Percentiles rank a stretch among this genome's conserved stretches.
phyloP scores from a whole-genome alignment of 2,797 vertebrate genomes.

The Gymnocypris eckloni region DNA sequence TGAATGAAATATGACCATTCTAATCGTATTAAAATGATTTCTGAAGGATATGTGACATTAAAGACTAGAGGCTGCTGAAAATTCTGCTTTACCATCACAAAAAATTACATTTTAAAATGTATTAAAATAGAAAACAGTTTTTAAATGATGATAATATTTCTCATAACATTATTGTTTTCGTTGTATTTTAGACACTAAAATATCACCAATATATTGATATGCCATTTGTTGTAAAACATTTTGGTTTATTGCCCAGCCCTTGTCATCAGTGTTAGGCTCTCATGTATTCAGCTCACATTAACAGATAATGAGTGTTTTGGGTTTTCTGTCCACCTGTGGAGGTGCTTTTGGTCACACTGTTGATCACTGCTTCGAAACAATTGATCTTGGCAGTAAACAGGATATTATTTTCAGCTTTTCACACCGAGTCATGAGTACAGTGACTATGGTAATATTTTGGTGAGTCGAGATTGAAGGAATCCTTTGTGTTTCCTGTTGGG shows the following conservation, averaged over 20 bases:
- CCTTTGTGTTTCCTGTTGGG: neutral
- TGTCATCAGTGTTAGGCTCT: neutral
- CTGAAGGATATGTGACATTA: neutral
- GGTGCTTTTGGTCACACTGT: conserved; percentile 67
- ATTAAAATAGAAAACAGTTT: neutral
- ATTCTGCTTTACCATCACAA: neutral
- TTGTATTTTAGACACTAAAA: neutral
- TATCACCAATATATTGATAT: neutral
- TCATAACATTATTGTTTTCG: neutral
- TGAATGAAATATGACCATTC: too few species aligned
- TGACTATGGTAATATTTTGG: conserved; percentile 13
- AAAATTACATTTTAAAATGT: neutral
- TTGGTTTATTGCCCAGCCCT: neutral
- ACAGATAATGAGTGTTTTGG: conserved; percentile 9
- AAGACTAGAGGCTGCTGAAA: neutral
- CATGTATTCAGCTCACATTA: conserved; percentile 1
- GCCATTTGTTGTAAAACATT: neutral
- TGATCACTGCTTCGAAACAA: conserved; percentile 72
- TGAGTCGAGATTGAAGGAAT: conserved; percentile 15
- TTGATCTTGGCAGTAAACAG: conserved; percentile 70
- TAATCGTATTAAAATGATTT: neutral
- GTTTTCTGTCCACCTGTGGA: conserved; percentile 65
- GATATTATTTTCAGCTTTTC: conserved; percentile 61
- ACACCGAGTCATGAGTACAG: conserved; percentile 38
- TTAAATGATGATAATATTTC: neutral